Evolutionary conservation across 1,140 invertebrate species (phyloP).

Genomic region (Cherax destructor): DNA sequence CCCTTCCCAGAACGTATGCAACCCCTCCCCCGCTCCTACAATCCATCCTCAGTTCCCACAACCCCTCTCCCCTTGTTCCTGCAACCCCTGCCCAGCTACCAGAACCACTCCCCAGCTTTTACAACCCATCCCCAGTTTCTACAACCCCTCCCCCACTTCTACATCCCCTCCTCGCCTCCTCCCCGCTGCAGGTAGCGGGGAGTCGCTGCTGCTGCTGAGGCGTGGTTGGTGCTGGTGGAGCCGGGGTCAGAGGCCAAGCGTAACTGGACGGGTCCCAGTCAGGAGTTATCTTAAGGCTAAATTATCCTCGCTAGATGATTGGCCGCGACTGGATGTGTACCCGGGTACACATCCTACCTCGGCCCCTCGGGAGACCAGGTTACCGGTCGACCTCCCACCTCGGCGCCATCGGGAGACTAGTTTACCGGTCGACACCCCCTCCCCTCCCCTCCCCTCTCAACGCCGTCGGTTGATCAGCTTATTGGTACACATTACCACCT

Average conservation of each 20-base stretch:
- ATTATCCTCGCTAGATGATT: neutral
- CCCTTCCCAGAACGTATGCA: neutral
- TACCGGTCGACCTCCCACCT: no score
- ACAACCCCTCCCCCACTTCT: neutral
- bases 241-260: conserved; percentile 34
- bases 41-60: no score
- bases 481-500: no score
- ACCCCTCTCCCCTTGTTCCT: neutral
- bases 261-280: conserved; percentile 33
- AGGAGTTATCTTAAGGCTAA: conserved; percentile 32
- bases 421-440: no score
- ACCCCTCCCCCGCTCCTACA: neutral
- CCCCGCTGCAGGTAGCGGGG: neutral
- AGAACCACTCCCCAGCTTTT: neutral
- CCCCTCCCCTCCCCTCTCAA: no score
- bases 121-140: neutral
- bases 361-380: no score
- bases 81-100: neutral
- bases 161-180: neutral
- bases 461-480: no score
- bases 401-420: no score
- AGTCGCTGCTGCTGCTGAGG: conserved; percentile 22
- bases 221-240: conserved; percentile 5
- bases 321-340: neutral
- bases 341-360: neutral